Evolutionary conservation across 2,888 invertebrate species (phyloP).

Genomic region (Drosophila mayaguana): DNA sequence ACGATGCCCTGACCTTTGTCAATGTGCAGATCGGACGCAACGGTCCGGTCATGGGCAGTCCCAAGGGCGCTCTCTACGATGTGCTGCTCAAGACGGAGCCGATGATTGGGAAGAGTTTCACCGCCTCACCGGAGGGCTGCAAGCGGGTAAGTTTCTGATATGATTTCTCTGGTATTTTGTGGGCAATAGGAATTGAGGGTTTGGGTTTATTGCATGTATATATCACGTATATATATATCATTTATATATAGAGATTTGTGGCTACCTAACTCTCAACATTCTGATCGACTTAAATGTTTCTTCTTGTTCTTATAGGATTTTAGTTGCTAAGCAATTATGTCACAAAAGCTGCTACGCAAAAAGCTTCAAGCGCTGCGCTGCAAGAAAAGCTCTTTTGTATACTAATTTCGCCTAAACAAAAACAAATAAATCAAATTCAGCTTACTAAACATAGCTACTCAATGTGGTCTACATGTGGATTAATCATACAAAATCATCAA

Average conservation of each 20-base stretch:
- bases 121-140: conserved; percentile 87
- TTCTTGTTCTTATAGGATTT: conserved; percentile 84
- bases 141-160: conserved; percentile 86
- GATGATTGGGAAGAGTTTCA: conserved; percentile 85
- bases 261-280: conserved; percentile 58
- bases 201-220: conserved; percentile 56
- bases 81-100: conserved; percentile 86
- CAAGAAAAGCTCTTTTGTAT: conserved; percentile 77
- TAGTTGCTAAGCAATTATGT: conserved; percentile 83
- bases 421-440: conserved; percentile 25
- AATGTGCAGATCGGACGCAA: conserved; percentile 89
- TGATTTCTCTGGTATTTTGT: conserved; percentile 4
- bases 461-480: conserved; percentile 79
- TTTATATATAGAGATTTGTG: conserved; percentile 35
- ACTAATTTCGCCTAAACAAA: conserved; percentile 74
- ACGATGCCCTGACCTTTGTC: conserved; percentile 88
- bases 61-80: conserved; percentile 83
- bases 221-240: conserved; percentile 8
- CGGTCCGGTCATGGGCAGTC: conserved; percentile 86
- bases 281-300: conserved; percentile 71
- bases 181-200: not conserved
- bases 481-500: conserved; percentile 67
- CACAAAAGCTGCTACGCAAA: conserved; percentile 59
- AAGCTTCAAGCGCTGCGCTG: conserved; percentile 76
- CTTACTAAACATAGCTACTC: conserved; percentile 77